Evolutionary conservation across 2,888 invertebrate genomes (phyloP), one percentile per base, ranked within the genome.

Genomic region (Lepidocyrtoides sp.): DNA sequence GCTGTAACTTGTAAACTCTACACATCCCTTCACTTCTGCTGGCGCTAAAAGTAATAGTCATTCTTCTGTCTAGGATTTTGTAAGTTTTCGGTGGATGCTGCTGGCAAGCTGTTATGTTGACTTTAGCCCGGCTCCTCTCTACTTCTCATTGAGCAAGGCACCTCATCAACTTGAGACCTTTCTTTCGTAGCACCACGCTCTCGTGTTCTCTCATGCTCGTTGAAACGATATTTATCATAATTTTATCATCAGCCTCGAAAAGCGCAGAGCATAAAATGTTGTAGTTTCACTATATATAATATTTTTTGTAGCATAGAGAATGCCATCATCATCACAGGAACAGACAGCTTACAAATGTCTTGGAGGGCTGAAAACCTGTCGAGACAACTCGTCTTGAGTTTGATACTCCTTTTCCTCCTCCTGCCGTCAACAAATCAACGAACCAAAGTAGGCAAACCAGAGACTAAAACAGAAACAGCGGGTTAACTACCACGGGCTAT

Each of bases 91-190:
- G 41, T 20, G 14, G 41, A 69, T 69, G 54, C 79, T 54, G 79
- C 79, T 79, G 79, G 54, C 79, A 79, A 51, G 29, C 32, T 54
- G 32, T n/a, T 29, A 77, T 79, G 79, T 17, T 54, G 54, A 32
- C 51, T 54, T 79, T 54, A 8, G 26, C n/a, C 69, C 12, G 26
- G 7, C 69, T 44, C 20, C 17, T 17, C 69, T 69, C 69, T 1
- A 41, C 41, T 69, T 69, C 5, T 54, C 48, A 5, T 79, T 14
- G 26, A n/a, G 66, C 66, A 75, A 81, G 60, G 23, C 57, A 36
- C 81, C 81, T 81, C 81, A 81, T 81, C 81, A 81, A 81, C 57
- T 81, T 41, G 60, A 81, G 79, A 79, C 79, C 79, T 54, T 79
- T 32, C 54, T 54, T 54, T 26, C 12, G 41, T 12, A 36, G 41